Evolutionary conservation across 2,797 vertebrate species (phyloP).

Genomic region (Periparus ater): DNA sequence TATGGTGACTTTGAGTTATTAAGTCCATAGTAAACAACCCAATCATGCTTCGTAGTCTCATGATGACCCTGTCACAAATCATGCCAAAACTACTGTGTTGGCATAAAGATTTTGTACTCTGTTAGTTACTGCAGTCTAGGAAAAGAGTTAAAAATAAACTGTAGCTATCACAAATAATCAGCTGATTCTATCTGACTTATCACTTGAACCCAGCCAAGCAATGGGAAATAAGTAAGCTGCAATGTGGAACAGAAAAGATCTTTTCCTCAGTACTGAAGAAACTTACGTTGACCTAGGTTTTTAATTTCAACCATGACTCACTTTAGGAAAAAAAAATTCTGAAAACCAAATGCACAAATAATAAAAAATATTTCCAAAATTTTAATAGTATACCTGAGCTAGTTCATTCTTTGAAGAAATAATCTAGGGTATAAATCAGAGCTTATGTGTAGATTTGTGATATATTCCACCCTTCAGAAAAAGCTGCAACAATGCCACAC

Average conservation of each 20-base stretch:
- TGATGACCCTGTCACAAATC: background rate
- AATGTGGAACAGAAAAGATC: background rate
- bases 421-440: background rate
- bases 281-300: background rate
- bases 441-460: background rate
- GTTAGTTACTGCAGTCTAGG: background rate
- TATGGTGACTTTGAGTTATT: background rate
- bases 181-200: background rate
- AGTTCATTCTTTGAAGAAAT: constrained; percentile 4
- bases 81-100: background rate
- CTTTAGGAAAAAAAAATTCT: background rate
- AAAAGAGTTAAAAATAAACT: background rate
- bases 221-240: background rate
- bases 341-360: background rate
- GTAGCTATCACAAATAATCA: background rate
- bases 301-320: background rate
- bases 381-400: background rate
- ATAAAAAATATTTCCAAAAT: background rate
- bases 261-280: background rate
- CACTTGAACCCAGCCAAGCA: background rate
- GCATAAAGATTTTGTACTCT: background rate
- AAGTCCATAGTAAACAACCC: background rate
- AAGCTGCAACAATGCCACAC: background rate
- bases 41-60: background rate
- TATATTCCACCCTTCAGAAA: background rate